A percentile compares a stretch with the other conserved stretches of the same genome.
Evolutionary conservation across 2,113 vertebrate species (phyloP).

Genomic region (Phylloscopus whistleri): DNA sequence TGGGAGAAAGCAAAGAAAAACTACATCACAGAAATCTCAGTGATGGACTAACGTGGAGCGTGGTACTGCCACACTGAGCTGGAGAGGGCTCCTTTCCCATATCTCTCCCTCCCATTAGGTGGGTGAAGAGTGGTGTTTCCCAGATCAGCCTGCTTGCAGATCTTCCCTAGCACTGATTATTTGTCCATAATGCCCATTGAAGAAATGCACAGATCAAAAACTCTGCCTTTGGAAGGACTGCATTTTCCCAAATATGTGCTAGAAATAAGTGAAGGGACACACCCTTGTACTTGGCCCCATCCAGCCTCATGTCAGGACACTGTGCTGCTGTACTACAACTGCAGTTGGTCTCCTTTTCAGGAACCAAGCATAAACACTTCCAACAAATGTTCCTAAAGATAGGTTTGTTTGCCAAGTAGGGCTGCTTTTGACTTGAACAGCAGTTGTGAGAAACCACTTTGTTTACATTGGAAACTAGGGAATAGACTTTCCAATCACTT

Average conservation of each 20-base stretch:
- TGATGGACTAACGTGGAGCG: accelerated
- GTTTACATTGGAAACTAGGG: not conserved
- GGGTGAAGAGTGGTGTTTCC: not conserved
- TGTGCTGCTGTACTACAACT: not conserved
- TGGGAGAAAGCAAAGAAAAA: not conserved
- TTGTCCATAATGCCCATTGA: not conserved
- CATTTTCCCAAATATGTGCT: not conserved
- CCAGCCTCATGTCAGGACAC: not conserved
- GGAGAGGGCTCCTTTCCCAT: not conserved
- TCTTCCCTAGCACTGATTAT: not conserved
- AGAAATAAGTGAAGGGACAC: not conserved
- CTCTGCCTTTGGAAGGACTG: not conserved
- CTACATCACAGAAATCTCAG: not conserved
- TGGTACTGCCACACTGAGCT: not conserved
- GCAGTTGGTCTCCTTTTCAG: not conserved
- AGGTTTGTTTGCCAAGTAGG: conserved; percentile 5
- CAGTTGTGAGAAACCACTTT: conserved; percentile 9
- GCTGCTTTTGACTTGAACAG: not conserved
- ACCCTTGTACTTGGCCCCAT: not conserved
- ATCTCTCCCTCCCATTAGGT: not conserved
- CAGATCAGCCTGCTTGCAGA: not conserved
- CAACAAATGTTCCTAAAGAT: conserved; percentile 15
- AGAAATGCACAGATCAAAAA: not conserved
- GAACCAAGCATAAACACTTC: not conserved
- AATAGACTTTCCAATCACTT: conserved; percentile 21